A percentile compares a stretch with the other conserved stretches of the same genome.
Evolutionary conservation across 2,113 vertebrate genomes (phyloP).

Genomic region (Irena cyanogastra): DNA sequence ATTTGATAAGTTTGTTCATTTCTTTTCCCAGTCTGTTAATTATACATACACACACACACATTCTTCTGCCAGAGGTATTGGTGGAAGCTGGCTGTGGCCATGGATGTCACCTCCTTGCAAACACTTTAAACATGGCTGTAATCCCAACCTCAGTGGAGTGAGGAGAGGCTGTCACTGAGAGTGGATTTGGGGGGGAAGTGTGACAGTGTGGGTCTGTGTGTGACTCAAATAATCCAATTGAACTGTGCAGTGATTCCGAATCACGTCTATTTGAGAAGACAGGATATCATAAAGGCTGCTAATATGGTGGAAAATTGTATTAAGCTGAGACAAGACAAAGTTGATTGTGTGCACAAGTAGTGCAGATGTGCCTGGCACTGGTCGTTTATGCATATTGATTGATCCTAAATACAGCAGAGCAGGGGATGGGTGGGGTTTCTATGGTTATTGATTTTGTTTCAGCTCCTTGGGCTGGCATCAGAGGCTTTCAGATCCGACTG

Average conservation of each 20-base stretch:
- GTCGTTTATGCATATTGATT: constrained; percentile 53
- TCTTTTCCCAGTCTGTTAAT: constrained; percentile 19
- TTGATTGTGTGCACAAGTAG: constrained; percentile 51
- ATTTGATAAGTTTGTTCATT: constrained; percentile 53
- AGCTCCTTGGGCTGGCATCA: neutral
- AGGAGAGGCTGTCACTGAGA: neutral
- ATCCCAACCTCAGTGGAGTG: neutral
- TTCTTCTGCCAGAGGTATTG: neutral
- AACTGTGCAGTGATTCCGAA: constrained; percentile 38
- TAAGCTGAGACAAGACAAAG: constrained; percentile 65
- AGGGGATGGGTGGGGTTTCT: constrained; percentile 1
- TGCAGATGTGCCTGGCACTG: constrained; percentile 44
- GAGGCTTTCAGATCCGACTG: neutral
- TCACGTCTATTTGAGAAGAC: constrained; percentile 53
- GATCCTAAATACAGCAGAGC: constrained; percentile 38
- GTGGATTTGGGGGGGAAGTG: neutral
- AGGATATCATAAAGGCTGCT: constrained; percentile 61
- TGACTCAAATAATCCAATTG: constrained; percentile 50
- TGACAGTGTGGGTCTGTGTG: neutral
- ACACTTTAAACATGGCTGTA: neutral
- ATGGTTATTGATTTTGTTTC: constrained; percentile 37
- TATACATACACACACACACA: neutral
- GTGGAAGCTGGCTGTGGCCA: neutral
- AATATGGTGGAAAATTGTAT: constrained; percentile 68
- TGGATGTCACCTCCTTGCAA: neutral